These are phyloP conservation scores for Heteromyza rotundicornis DNA, from an alignment of 2,888 invertebrate species.

Conservation along the genomic window DNA sequence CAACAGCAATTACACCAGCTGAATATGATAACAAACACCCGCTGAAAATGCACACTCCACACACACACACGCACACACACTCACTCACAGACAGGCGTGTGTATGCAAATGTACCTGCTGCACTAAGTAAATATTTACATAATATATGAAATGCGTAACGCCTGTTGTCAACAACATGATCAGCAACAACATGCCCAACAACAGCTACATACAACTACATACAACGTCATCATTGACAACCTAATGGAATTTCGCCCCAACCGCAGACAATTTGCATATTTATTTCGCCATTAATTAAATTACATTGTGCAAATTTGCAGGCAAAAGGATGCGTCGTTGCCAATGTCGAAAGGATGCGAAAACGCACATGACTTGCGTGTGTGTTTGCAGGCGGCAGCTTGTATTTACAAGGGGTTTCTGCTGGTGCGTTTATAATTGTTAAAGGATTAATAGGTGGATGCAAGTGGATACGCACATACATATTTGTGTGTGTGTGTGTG, in stretches of 20 bases:
- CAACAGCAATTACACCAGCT: not conserved
- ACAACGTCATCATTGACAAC: conserved; percentile 9
- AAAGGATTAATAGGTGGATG: not conserved
- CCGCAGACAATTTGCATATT: conserved; percentile 49
- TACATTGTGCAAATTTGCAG: conserved; percentile 57
- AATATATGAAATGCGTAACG: conserved; percentile 54
- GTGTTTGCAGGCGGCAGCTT: not conserved
- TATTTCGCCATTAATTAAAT: conserved; percentile 59
- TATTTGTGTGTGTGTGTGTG: not conserved
- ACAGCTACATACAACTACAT: conserved; percentile 29
- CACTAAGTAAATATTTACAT: conserved; percentile 57
- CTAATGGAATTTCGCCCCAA: conserved; percentile 1
- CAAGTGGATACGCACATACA: not conserved
- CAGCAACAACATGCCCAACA: conserved; percentile 38
- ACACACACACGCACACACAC: conserved; percentile 17
- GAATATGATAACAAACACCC: not conserved
- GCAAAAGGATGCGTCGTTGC: conserved; percentile 36
- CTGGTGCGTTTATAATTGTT: not conserved
- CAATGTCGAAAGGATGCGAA: conserved; percentile 28
- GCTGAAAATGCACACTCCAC: not conserved
- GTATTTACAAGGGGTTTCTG: not conserved
- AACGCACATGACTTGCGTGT: not conserved
- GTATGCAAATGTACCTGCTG: conserved; percentile 45
- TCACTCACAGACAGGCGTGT: conserved; percentile 12
- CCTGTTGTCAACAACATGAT: conserved; percentile 59